Evolutionary conservation across 2,797 vertebrate species (phyloP), one percentile per base, ranked within the genome.

Genomic region (Atherinosoma microstoma): DNA sequence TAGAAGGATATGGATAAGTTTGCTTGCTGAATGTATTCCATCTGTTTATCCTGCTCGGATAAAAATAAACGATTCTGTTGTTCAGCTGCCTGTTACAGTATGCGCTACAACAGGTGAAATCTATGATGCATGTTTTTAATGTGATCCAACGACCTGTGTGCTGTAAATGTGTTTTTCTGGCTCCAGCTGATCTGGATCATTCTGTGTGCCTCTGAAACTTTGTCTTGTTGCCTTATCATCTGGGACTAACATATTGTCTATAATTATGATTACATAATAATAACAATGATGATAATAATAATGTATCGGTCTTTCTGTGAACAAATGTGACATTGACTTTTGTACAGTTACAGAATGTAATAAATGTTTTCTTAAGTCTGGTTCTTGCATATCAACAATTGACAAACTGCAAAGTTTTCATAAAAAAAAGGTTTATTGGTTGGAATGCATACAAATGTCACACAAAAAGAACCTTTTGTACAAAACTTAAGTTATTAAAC

Each of bases 281-380:
- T 79, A 32, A 32, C 30, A 38, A 72, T 56, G 64, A 63, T 63
- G 58, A 65, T 22, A 59, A 71, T 73, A 38, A 66, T 64, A 53
- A 53, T 64, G 70, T 89, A 73, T 76, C 86, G 79, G 77, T 86
- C 80, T 89, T 85, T 65, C 79, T 82, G 91, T 90, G 88, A 92
- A 91, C 83, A 91, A 90, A 87, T 85, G 83, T 85, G 83, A 86
- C 30, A 78, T 86, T 88, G 74, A 79, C 75, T 91, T 93, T 93
- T 94, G 92, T 94, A 92, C 85, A 89, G 87, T 84, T 74, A 64
- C 76, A 76, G 82, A 91, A 87, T 89, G 88, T 90, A 95, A 93
- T 95, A 95, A 95, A 95, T 91, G 75, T 88, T 93, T 94, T 92
- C 83, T 38, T 87, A 90, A 78, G 79, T 88, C 75, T 82, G 62